phyloP scores from a whole-genome alignment of 2,797 vertebrate species.

The Aeoliscus strigatus region DNA sequence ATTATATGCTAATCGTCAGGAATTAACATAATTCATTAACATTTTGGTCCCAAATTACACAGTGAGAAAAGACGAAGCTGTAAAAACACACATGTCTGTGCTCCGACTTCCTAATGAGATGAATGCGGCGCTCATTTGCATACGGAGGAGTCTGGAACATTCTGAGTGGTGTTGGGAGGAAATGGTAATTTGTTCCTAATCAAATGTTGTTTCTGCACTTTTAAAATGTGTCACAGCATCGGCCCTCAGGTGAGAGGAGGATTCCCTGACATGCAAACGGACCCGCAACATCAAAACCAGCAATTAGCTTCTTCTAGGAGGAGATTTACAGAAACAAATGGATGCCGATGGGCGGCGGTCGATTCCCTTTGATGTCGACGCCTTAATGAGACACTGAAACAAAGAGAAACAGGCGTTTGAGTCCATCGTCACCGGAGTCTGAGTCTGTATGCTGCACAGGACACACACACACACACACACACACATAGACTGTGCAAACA shows the following conservation, averaged over 20 bases:
- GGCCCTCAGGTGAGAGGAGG: conserved; percentile 70
- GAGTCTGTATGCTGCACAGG: no score
- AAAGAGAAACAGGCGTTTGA: no score
- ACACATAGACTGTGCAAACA: no score
- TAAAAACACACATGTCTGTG: conserved; percentile 54
- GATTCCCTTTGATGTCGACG: no score
- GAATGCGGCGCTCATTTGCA: conserved; percentile 64
- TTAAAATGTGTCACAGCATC: conserved; percentile 58
- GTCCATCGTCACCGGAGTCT: no score
- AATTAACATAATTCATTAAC: conserved; percentile 84
- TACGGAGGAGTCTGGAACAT: conserved; percentile 67
- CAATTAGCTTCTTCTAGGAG: no score
- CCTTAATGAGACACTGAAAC: no score
- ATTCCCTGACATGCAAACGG: no score
- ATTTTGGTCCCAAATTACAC: conserved; percentile 78
- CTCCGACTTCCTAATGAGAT: conserved; percentile 70
- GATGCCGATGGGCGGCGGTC: no score
- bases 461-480: no score
- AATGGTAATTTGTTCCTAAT: conserved; percentile 67
- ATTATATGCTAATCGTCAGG: conserved; percentile 78
- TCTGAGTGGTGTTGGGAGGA: conserved; percentile 67
- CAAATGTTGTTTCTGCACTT: conserved; percentile 71
- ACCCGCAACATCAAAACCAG: no score
- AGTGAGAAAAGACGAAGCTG: conserved; percentile 56
- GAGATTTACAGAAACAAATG: no score